A percentile compares a stretch with the other conserved stretches of the same genome.
Conservation (phyloP, 2,888 invertebrate genomes). For the Diarsia mendica region DNA sequence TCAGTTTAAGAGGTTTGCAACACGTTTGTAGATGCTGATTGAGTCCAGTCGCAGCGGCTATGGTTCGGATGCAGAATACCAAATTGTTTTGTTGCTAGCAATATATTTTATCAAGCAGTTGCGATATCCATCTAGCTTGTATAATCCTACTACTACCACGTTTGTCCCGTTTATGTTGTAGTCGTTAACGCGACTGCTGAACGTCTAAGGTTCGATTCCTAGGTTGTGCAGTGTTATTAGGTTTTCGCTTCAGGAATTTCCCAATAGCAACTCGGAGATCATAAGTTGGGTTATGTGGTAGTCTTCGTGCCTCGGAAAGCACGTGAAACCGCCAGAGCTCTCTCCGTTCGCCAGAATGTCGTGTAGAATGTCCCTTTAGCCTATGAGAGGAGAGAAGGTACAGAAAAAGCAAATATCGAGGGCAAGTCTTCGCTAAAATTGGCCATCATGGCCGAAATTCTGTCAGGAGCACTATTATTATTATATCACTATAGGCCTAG, state of each 20-base stretch:
- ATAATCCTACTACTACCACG: background rate
- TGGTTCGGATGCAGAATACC: background rate
- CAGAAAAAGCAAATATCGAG: background rate
- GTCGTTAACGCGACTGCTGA: background rate
- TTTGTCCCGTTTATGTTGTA: background rate
- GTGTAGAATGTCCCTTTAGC: background rate
- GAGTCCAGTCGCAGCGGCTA: background rate
- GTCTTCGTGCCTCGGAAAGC: background rate
- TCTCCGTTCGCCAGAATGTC: background rate
- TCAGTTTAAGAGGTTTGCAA: background rate
- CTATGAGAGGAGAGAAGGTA: background rate
- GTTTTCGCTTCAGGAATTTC: background rate
- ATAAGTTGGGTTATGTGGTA: background rate
- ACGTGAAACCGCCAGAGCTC: background rate
- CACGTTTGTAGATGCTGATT: background rate
- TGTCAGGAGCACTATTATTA: background rate
- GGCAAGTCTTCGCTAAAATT: background rate
- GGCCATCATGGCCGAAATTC: background rate
- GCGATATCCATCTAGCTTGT: background rate
- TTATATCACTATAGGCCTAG: background rate
- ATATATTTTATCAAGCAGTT: no score
- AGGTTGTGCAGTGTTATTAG: background rate
- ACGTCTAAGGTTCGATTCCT: background rate
- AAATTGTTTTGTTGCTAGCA: no score
- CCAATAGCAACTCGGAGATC: background rate